Evolutionary conservation across 2,888 invertebrate genomes (phyloP).

Genomic region (Xanthia togata): DNA sequence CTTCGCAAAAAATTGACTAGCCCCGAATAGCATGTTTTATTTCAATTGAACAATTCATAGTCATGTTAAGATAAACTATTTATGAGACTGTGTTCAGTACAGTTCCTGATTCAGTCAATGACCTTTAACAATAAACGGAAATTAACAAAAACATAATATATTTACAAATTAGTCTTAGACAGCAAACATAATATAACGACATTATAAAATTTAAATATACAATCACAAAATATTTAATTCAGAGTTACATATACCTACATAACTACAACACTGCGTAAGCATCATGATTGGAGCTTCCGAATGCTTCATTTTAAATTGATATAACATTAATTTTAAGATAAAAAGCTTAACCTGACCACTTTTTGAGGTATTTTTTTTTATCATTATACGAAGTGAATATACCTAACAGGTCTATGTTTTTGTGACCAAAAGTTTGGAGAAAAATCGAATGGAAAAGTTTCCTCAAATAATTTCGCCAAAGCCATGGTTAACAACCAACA

Average conservation of each 20-base stretch:
- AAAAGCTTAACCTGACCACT: conserved; percentile 33
- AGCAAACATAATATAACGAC: conserved; percentile 55
- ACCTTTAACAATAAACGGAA: conserved; percentile 42
- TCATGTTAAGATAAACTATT: conserved; percentile 28
- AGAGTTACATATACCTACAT: conserved; percentile 42
- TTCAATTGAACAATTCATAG: conserved; percentile 26
- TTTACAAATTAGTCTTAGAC: conserved; percentile 54
- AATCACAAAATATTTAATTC: conserved; percentile 55
- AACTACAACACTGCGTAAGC: conserved; percentile 50
- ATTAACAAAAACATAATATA: conserved; percentile 50
- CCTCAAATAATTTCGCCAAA: conserved; percentile 4
- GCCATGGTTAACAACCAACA: conserved; percentile 12
- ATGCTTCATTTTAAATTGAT: conserved; percentile 42
- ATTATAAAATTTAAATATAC: conserved; percentile 49
- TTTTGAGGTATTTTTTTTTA: conserved; percentile 35
- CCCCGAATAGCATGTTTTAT: not conserved
- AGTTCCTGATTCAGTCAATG: conserved; percentile 45
- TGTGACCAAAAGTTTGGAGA: conserved; percentile 2
- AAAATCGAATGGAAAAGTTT: conserved; percentile 7
- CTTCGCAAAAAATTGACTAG: not conserved
- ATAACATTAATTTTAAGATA: conserved; percentile 28
- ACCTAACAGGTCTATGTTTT: conserved; percentile 2
- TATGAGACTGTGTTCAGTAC: conserved; percentile 33
- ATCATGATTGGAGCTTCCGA: conserved; percentile 42
- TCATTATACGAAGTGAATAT: conserved; percentile 1